Base-by-base conservation (phyloP, 2,797 vertebrate species). In the Phrynocephalus forsythii region DNA sequence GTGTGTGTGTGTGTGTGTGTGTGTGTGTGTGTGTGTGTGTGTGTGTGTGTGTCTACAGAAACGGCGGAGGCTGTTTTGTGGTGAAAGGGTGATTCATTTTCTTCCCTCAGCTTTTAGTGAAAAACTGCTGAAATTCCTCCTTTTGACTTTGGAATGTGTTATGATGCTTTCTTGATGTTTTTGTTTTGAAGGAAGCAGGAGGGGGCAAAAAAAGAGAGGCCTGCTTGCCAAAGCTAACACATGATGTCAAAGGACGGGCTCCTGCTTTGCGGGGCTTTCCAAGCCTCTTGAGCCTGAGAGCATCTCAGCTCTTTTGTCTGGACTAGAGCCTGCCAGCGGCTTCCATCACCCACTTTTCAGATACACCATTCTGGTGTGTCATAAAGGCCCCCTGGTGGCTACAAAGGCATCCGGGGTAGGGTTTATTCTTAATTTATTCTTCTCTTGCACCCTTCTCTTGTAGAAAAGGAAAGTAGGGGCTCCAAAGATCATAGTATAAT, bases 371-470 rank as follows among this genome's bases (percentile, higher is more conserved):
- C 52, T 13, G 11, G 11, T 5, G 16, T 63, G 50, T 86, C 60
- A 63, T n/a, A 44, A 72, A 86, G 78, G 26, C 52, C 33, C 68
- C 85, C 85, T 73, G 78, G 85, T 48, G 67, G 85, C 72, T 79
- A 22, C 30, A 56, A 38, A 60, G 30, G 4, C 56, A 79, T 44
- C 30, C 26, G 24, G 11, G 38, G 83, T 84, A 67, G 30, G 22
- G 30, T 33, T 48, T 38, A 38, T 38, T 38, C 38, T 38, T 38
- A 38, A 38, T 38, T 38, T 3, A 38, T 38, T 38, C 38, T 38
- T 38, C 38, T 38, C 66, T 66, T 50, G 3, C 52, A 56, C 60
- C 60, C 60, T 20, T 20, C 11, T 63, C 11, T 20, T n/a, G 5
- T 63, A 26, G 18, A 50, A 67, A 68, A 52, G 67, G 71, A 72